Conservation (phyloP, 2,888 invertebrate genomes). For the Rhingia campestris region DNA sequence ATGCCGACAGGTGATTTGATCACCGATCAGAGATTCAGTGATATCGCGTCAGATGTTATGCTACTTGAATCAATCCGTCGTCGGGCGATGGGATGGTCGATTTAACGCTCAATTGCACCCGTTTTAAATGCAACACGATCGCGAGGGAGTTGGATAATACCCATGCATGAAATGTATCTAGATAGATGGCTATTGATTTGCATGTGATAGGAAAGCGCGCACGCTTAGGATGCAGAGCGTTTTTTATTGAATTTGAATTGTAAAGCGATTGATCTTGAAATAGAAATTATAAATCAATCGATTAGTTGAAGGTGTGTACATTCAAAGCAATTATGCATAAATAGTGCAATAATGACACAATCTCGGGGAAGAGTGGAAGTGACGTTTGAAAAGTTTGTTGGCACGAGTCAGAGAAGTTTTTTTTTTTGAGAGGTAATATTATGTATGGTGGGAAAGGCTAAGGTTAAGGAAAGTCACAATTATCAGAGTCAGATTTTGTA, state of each 20-base stretch:
- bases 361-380: not conserved
- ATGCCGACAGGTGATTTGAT: slow-evolving; percentile 1
- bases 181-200: slow-evolving; percentile 10
- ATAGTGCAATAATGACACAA: slow-evolving; percentile 2
- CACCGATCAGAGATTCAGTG: slow-evolving; percentile 17
- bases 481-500: too few relatives aligned
- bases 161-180: not conserved
- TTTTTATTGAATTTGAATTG: slow-evolving; percentile 5
- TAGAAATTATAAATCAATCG: slow-evolving; percentile 28
- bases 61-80: slow-evolving; percentile 17
- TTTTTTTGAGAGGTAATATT: too few relatives aligned
- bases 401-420: too few relatives aligned
- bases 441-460: too few relatives aligned
- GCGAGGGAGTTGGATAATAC: slow-evolving; percentile 1
- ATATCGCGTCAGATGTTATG: slow-evolving; percentile 25
- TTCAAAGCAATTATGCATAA: slow-evolving; percentile 9
- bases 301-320: slow-evolving; percentile 32
- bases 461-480: too few relatives aligned
- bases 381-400: too few relatives aligned
- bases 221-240: slow-evolving; percentile 19
- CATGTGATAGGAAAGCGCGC: slow-evolving; percentile 9
- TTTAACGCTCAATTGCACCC: slow-evolving; percentile 43
- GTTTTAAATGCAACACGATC: slow-evolving; percentile 19
- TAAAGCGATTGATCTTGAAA: slow-evolving; percentile 34
- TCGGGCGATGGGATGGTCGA: slow-evolving; percentile 29